Conservation (phyloP, 2,888 invertebrate genomes). For the Tinea semifulvella region DNA sequence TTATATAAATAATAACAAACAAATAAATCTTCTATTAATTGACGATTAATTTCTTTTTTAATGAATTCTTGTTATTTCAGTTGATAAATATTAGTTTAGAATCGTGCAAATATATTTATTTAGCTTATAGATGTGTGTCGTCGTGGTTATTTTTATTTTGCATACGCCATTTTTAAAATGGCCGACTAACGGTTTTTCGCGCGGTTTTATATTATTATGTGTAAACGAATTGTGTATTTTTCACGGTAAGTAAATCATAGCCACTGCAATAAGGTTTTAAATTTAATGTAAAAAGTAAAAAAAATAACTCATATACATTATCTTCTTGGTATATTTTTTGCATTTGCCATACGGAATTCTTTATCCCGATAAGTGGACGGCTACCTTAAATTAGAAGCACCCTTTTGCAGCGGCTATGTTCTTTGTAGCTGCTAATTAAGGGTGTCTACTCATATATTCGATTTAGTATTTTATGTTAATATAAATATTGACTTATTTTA, state of each 20-base stretch:
- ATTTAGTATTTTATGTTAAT: no score
- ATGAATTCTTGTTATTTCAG: no score
- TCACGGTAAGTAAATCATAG: constrained; percentile 50
- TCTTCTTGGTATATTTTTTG: no score
- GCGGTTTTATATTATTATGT: background rate
- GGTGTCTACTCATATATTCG: background rate
- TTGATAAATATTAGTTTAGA: no score
- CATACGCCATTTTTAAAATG: constrained; percentile 15
- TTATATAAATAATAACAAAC: no score
- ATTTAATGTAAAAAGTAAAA: background rate
- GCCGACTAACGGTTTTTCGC: background rate
- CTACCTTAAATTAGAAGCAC: background rate
- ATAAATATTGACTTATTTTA: background rate
- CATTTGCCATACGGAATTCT: no score
- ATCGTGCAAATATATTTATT: no score
- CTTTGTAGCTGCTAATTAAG: constrained; percentile 45
- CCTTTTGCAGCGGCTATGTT: constrained; percentile 66
- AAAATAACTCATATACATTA: constrained; percentile 2
- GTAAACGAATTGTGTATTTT: background rate
- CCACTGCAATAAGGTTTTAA: constrained; percentile 49
- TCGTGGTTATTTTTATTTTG: constrained; percentile 4
- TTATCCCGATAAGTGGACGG: no score
- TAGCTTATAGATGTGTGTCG: background rate
- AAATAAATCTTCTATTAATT: no score
- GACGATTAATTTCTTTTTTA: no score